Evolutionary conservation across 2,113 vertebrate genomes (phyloP), one percentile per base, ranked within the genome.

Genomic region (Scopus umbretta): DNA sequence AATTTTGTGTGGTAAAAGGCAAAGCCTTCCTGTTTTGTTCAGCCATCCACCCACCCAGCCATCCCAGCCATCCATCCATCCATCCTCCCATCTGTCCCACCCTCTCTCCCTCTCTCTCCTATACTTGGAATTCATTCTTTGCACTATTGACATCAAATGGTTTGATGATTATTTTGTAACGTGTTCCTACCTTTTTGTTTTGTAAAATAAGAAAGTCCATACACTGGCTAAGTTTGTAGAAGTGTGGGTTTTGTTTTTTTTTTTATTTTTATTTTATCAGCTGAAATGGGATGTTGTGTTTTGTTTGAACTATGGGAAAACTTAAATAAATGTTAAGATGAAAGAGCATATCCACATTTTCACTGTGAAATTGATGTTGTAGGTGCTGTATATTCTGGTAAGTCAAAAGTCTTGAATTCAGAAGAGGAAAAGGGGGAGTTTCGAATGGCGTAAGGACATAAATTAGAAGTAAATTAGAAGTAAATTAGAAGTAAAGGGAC

Each of bases 201-300:
- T 98, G 96, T 97, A 95, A 97, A 97, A 97, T 97, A 96, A 97
- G 88, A 81, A 80, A 98, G 98, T 98, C 98, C 96, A 76, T 85
- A 98, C 98, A 98, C 98, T 98, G 98, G 98, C 94, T 98, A 94
- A 97, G 96, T 97, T 93, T 32, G 11, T 95, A 92, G 81, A 97
- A 73, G 49, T 94, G 86, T n/a, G n/a, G 8, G 45, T 45, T 79
- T 88, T 95, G 7, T 70, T 82, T 67, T 91, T 92, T 95, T 74
- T 94, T 30, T 94, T 30, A 10, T 87, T 88, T 92, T 32, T 62
- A 40, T 62, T 81, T 83, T 72, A 68, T 94, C 61, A 71, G 67
- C 86, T 95, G 95, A 96, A 96, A 84, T 32, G 63, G 93, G 96
- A 96, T 96, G 80, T 92, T 66, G 38, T 93, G 95, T 88, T 97